A percentile compares a stretch with the other conserved stretches of the same genome.
These are phyloP conservation scores for Bolinopsis microptera DNA, from an alignment of 37 sponge, comb jelly and placozoan species.

Conservation along the genomic window DNA sequence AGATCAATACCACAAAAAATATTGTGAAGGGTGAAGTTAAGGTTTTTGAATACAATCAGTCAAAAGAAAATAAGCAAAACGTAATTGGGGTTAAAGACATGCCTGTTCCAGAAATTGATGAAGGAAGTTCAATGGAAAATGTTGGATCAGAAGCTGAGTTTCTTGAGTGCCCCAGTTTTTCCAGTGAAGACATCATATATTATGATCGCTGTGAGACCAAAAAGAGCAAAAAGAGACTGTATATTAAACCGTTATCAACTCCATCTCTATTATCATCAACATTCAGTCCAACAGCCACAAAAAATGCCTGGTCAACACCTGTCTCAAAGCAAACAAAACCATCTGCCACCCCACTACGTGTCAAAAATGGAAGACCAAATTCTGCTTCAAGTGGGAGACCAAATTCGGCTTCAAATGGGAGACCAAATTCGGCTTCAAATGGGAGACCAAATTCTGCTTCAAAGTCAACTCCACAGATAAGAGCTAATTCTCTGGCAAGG, in stretches of 20 bases:
- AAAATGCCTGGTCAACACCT: constrained; percentile 16
- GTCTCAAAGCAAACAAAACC: not conserved
- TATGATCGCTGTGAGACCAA: constrained; percentile 38
- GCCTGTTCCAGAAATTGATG: not conserved
- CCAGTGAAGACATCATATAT: not conserved
- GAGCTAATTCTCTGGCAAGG: too few species aligned
- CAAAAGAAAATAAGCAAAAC: not conserved
- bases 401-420: too few species aligned
- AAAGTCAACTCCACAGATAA: not conserved
- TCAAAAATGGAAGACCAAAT: too few species aligned
- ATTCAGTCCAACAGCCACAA: not conserved
- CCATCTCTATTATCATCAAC: not conserved
- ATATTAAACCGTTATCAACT: constrained; percentile 33
- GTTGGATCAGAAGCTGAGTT: not conserved
- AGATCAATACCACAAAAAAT: not conserved
- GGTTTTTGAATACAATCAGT: constrained; percentile 21
- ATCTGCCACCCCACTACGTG: not conserved
- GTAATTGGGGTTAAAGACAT: not conserved
- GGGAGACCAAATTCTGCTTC: not conserved
- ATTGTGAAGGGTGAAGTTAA: not conserved
- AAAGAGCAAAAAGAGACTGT: not conserved
- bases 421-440: not conserved
- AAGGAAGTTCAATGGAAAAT: not conserved
- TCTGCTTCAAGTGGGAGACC: too few species aligned
- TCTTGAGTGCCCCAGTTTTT: not conserved